phyloP scores from a whole-genome alignment of 2,113 vertebrate genomes.

The Neotoma lepida region DNA sequence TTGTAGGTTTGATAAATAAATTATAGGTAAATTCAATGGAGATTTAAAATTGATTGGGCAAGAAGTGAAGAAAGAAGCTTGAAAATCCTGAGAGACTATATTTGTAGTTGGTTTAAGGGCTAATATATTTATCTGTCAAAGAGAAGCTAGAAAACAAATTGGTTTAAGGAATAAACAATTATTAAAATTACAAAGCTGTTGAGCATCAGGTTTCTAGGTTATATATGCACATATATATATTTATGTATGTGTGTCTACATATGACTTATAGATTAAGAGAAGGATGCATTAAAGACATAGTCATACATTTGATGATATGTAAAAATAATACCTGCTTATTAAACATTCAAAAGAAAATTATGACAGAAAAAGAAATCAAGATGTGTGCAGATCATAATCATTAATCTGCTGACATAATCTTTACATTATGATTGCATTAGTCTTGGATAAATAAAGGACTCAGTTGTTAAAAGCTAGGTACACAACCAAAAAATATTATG shows the following conservation, averaged over 20 bases:
- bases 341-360: slow-evolving; percentile 1
- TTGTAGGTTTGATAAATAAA: not conserved
- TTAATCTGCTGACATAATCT: not conserved
- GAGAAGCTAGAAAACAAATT: not conserved
- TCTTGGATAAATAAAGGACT: not conserved
- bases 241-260: no score
- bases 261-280: not conserved
- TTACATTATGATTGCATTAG: not conserved
- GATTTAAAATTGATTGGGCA: slow-evolving; percentile 12
- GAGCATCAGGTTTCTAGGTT: not conserved
- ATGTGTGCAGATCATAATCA: not conserved
- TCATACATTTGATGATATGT: not conserved
- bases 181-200: not conserved
- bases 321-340: not conserved
- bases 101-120: not conserved
- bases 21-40: not conserved
- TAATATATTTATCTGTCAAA: not conserved
- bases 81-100: not conserved
- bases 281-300: not conserved
- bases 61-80: not conserved
- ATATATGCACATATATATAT: not conserved
- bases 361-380: not conserved
- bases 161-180: not conserved
- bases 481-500: not conserved
- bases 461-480: not conserved